Conservation (phyloP, 2,113 vertebrate species). For the Picathartes gymnocephalus region DNA sequence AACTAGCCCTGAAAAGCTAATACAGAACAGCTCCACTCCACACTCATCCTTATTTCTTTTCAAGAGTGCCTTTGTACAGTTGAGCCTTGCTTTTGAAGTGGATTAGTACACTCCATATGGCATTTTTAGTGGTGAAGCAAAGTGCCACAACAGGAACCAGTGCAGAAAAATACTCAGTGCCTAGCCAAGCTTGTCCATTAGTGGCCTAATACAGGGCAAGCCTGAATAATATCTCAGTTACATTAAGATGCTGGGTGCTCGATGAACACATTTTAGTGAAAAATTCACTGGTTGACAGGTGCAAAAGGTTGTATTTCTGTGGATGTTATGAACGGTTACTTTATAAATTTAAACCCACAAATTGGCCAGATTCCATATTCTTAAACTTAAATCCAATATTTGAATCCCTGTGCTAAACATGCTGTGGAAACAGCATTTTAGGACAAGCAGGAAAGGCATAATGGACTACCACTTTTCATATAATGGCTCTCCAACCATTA, state of each 20-base stretch:
- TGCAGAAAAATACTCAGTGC: not conserved
- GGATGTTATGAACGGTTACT: not conserved
- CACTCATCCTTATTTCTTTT: not conserved
- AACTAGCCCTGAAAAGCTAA: not conserved
- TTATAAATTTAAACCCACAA: not conserved
- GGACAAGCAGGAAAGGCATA: not conserved
- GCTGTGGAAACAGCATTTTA: not conserved
- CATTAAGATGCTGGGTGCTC: not conserved
- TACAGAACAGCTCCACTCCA: not conserved
- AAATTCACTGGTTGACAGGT: not conserved
- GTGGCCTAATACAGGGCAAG: not conserved
- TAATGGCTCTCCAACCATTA: not conserved
- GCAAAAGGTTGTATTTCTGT: not conserved
- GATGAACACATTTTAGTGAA: not conserved
- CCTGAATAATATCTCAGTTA: not conserved
- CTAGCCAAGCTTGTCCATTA: not conserved
- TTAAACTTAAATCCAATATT: not conserved
- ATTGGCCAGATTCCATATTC: not conserved
- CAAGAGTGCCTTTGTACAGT: not conserved
- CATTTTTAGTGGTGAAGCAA: not conserved
- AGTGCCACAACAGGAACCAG: not conserved
- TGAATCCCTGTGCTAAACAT: not conserved
- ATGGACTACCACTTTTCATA: not conserved
- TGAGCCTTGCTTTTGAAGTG: not conserved
- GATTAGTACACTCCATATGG: not conserved